Percentiles rank a stretch among this genome's conserved stretches.
phyloP scores from a whole-genome alignment of 2,797 vertebrate genomes.

The Labroides dimidiatus region DNA sequence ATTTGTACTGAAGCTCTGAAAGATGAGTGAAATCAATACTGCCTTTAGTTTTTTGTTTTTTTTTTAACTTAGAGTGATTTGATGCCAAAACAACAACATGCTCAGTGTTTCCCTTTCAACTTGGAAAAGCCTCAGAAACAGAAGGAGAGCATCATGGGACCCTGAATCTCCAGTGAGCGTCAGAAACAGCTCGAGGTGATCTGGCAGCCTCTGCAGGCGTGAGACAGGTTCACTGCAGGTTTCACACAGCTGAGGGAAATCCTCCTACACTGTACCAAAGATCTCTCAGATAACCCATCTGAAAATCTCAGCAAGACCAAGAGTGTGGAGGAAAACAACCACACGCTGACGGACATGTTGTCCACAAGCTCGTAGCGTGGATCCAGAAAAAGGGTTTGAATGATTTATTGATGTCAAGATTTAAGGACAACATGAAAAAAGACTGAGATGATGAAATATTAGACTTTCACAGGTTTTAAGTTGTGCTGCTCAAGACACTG shows the following conservation, averaged over 20 bases:
- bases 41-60: too few relatives aligned
- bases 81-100: constrained; percentile 6
- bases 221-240: constrained; percentile 9
- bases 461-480: too few relatives aligned
- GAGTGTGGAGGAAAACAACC: not conserved
- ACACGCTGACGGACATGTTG: not conserved
- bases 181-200: constrained; percentile 4
- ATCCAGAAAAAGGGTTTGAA: too few relatives aligned
- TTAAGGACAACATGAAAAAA: too few relatives aligned
- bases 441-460: too few relatives aligned
- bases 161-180: not conserved
- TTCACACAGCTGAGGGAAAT: constrained; percentile 12
- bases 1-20: constrained; percentile 51
- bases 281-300: constrained; percentile 10
- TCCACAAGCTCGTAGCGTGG: too few relatives aligned
- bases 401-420: too few relatives aligned
- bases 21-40: not conserved
- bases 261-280: not conserved
- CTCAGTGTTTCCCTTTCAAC: constrained; percentile 26
- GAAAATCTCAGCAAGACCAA: constrained; percentile 15
- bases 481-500: too few relatives aligned
- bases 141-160: constrained; percentile 29
- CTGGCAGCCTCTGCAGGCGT: constrained; percentile 4
- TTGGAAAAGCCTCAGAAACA: constrained; percentile 39
- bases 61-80: not conserved